Base-by-base conservation (phyloP, 2,797 vertebrate genomes). In the Vireo griseus region DNA sequence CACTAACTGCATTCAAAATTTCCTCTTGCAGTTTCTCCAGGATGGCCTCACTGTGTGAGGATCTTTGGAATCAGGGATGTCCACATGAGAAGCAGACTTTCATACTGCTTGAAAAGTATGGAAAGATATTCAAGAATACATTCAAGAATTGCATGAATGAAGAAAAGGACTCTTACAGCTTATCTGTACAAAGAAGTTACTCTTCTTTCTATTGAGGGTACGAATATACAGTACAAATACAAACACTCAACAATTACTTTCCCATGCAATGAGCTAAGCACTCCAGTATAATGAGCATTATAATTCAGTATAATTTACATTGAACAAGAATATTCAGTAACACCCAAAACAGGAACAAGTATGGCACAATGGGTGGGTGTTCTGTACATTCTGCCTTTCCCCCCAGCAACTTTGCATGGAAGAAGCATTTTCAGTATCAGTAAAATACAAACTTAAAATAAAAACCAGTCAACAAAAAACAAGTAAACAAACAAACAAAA, bases 351-450 rank as follows among this genome's bases (percentile, higher is more conserved):
- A 72, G 58, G 11, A 81, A 44, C 17, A 33, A 44, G 7, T 9
- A 14, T 31, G 31, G 24, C 69, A 1, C 33, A 68, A 44, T 0
- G 0, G 3, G 1, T 0, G 0, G 3, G 1, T 21, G 6, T 26
- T 59, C 6, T 5, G 14, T n/a, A 67, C 8, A 19, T 65, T 48
- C 86, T 75, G 40, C 63, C 15, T 78, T 89, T 55, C 28, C 12
- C 58, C 44, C 54, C 4, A 8, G 33, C 22, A 86, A 10, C 59
- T 67, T 74, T 19, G 42, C 20, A 45, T 29, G 66, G 59, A 74
- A 84, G 24, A 84, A 47, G 44, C 4, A 11, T 24, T 21, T 77
- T 76, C 51, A 59, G 9, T 16, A 55, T 48, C 33, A 69, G 26
- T 13, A 88, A 78, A 86, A 90, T 0, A 59, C 21, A 63, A 83